These are phyloP conservation scores for Acleris laterana DNA, from an alignment of 2,888 invertebrate species.

Conservation along the genomic window DNA sequence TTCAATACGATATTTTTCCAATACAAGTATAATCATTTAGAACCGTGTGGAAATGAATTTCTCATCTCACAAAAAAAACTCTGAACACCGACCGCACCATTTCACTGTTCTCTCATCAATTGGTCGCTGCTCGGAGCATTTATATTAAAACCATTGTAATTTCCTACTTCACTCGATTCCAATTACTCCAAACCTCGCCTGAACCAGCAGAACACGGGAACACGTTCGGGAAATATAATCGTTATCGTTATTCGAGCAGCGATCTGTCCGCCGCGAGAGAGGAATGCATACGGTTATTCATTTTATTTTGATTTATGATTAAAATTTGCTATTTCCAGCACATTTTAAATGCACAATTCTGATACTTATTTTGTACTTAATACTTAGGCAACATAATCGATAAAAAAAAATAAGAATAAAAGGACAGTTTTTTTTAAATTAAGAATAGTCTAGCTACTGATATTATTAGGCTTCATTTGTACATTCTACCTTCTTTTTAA, in stretches of 20 bases:
- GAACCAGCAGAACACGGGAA: slow-evolving; percentile 22
- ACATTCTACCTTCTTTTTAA: slow-evolving; percentile 20
- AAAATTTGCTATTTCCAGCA: neutral
- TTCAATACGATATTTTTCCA: neutral
- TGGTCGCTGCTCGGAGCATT: slow-evolving; percentile 43
- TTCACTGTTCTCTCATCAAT: slow-evolving; percentile 49
- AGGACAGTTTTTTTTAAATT: no score
- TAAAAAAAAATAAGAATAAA: neutral
- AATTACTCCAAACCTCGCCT: slow-evolving; percentile 46
- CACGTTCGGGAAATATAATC: slow-evolving; percentile 21
- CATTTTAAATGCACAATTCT: neutral
- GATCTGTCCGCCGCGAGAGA: neutral
- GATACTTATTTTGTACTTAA: neutral
- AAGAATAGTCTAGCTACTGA: no score
- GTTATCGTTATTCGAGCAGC: slow-evolving; percentile 20
- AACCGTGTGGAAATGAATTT: neutral
- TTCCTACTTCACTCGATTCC: slow-evolving; percentile 50
- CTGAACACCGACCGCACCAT: neutral
- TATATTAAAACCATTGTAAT: slow-evolving; percentile 53
- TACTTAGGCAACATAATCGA: neutral
- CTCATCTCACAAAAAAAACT: slow-evolving; percentile 2
- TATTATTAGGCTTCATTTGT: no score
- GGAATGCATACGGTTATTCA: neutral
- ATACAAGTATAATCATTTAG: neutral
- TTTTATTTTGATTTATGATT: slow-evolving; percentile 1